phyloP scores from a whole-genome alignment of 2,797 vertebrate species.

The Phoebastria nigripes region DNA sequence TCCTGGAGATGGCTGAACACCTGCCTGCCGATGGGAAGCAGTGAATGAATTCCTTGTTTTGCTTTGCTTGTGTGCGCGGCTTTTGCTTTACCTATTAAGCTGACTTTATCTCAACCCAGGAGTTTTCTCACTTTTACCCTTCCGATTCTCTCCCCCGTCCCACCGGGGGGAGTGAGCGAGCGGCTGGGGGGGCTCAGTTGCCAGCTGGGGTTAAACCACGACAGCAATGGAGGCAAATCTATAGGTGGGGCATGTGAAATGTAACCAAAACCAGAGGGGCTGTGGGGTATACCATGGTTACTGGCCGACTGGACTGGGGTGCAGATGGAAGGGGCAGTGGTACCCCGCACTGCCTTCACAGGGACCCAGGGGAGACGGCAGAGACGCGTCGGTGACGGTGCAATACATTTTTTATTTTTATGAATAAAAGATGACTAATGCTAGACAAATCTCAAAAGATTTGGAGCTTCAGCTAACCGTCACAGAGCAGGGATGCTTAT shows the following conservation, averaged over 20 bases:
- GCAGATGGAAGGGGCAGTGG: not conserved
- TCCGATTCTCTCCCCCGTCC: too few species aligned
- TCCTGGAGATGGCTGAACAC: too few species aligned
- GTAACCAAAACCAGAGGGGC: accelerated
- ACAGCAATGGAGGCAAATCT: not conserved
- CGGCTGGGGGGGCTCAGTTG: too few species aligned
- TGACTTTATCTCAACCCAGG: too few species aligned
- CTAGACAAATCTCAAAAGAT: not conserved
- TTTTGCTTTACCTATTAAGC: too few species aligned
- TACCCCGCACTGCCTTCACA: not conserved
- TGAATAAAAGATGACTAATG: not conserved
- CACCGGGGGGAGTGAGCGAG: too few species aligned
- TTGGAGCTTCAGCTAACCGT: not conserved
- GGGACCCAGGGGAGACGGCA: not conserved
- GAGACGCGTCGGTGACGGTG: accelerated
- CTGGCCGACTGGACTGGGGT: accelerated
- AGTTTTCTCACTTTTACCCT: too few species aligned
- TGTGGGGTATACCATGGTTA: accelerated
- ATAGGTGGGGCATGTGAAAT: accelerated
- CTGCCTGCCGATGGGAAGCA: too few species aligned
- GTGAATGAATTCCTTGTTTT: too few species aligned
- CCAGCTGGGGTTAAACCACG: too few species aligned
- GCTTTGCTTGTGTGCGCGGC: too few species aligned
- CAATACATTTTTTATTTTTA: not conserved
- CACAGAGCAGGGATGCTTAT: not conserved